phyloP scores from a whole-genome alignment of 2,797 vertebrate species.

The Mycteria americana region DNA sequence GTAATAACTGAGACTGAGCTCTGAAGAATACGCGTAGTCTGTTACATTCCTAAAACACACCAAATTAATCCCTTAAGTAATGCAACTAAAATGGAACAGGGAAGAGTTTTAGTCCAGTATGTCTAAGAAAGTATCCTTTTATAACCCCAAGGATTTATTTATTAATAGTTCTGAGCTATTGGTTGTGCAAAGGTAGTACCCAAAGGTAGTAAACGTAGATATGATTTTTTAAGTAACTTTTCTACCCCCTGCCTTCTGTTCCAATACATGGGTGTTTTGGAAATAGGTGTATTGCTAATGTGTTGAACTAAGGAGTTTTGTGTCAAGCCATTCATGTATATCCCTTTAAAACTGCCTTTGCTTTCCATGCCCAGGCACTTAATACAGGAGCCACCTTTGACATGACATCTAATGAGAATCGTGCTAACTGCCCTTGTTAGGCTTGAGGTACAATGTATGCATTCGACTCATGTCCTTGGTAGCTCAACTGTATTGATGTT shows the following conservation, averaged over 20 bases:
- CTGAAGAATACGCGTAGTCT: not conserved
- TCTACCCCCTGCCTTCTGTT: not conserved
- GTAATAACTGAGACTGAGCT: not conserved
- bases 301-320: not conserved
- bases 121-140: not conserved
- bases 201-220: not conserved
- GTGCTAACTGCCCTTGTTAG: not conserved
- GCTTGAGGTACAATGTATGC: rapidly evolving
- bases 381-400: not conserved
- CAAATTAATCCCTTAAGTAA: not conserved
- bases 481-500: not conserved
- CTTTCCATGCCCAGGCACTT: not conserved
- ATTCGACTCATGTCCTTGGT: not conserved
- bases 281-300: not conserved
- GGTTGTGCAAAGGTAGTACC: not conserved
- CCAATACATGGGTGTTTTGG: not conserved
- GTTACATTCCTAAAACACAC: not conserved
- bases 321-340: not conserved
- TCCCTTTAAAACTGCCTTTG: not conserved
- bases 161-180: not conserved
- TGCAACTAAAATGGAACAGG: not conserved
- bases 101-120: not conserved
- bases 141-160: not conserved
- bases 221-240: not conserved
- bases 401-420: not conserved